Conservation (phyloP, 2,113 vertebrate species). For the Silurus glanis region DNA sequence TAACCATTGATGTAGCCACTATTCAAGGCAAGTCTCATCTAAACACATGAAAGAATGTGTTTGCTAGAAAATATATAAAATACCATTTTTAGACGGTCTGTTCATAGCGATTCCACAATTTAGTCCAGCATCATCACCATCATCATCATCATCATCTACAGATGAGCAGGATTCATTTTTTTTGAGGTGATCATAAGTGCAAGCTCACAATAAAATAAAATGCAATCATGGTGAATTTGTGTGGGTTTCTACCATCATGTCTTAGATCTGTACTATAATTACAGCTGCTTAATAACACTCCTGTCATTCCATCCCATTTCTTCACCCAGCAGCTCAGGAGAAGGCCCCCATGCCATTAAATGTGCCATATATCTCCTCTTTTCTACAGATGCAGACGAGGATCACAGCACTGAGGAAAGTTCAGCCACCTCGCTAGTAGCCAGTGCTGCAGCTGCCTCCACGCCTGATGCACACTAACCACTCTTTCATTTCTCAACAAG, state of each 20-base stretch:
- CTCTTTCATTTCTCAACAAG: conserved; percentile 73
- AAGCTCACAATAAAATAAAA: conserved; percentile 1
- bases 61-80: neutral
- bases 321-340: conserved; percentile 33
- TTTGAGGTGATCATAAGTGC: neutral
- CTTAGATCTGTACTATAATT: neutral
- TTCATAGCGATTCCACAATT: neutral
- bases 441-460: conserved; percentile 49
- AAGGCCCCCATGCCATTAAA: conserved; percentile 44
- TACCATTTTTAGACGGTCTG: neutral
- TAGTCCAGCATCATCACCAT: conserved; percentile 9
- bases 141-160: conserved; percentile 7
- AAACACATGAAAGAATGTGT: neutral
- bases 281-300: conserved; percentile 1
- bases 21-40: neutral
- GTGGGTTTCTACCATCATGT: neutral
- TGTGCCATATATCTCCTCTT: conserved; percentile 66
- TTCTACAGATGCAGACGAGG: conserved; percentile 82
- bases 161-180: neutral
- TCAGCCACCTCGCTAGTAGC: conserved; percentile 49
- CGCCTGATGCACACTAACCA: conserved; percentile 71
- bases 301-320: conserved; percentile 22
- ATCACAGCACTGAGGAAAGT: conserved; percentile 61
- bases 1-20: neutral
- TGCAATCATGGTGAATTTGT: conserved; percentile 6